These are phyloP conservation scores for Drosophila aff. DNA, from an alignment of 1,140 invertebrate species.

Conservation along the genomic window DNA sequence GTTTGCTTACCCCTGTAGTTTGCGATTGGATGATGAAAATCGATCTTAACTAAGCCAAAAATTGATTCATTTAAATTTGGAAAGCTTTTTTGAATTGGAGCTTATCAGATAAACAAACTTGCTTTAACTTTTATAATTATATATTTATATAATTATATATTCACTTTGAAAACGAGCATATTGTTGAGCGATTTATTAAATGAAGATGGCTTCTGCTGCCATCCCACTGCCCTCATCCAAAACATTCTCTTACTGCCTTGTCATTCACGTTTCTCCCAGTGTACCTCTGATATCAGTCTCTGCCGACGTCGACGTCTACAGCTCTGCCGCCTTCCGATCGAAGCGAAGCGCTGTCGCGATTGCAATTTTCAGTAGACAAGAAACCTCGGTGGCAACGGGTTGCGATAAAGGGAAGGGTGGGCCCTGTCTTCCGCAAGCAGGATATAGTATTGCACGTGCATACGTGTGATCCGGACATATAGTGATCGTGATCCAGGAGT, in stretches of 20 bases:
- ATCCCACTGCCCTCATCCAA: not conserved
- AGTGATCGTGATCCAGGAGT: not conserved
- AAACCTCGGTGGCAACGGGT: slow-evolving; percentile 65
- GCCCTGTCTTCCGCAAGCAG: not conserved
- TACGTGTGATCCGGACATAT: not conserved
- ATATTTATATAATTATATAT: not conserved
- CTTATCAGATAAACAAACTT: too few relatives aligned
- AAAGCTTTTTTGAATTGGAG: too few relatives aligned
- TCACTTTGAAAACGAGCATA: not conserved
- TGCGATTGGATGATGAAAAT: too few relatives aligned
- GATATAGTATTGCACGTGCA: not conserved
- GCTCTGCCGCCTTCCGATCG: slow-evolving; percentile 37
- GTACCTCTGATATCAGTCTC: slow-evolving; percentile 21
- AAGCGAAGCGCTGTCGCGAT: slow-evolving; percentile 23
- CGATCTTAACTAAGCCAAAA: too few relatives aligned
- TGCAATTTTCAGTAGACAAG: slow-evolving; percentile 61
- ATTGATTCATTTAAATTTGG: too few relatives aligned
- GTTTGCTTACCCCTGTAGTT: too few relatives aligned
- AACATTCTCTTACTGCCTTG: not conserved
- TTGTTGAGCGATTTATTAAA: not conserved
- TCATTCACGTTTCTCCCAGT: slow-evolving; percentile 2
- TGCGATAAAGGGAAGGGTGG: slow-evolving; percentile 46
- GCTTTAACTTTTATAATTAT: too few relatives aligned
- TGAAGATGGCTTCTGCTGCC: too few relatives aligned
- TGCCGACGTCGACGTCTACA: slow-evolving; percentile 21